Percentiles rank a stretch among this genome's conserved stretches.
Conservation (phyloP, 1,140 invertebrate genomes). For the Littorina saxatilis region DNA sequence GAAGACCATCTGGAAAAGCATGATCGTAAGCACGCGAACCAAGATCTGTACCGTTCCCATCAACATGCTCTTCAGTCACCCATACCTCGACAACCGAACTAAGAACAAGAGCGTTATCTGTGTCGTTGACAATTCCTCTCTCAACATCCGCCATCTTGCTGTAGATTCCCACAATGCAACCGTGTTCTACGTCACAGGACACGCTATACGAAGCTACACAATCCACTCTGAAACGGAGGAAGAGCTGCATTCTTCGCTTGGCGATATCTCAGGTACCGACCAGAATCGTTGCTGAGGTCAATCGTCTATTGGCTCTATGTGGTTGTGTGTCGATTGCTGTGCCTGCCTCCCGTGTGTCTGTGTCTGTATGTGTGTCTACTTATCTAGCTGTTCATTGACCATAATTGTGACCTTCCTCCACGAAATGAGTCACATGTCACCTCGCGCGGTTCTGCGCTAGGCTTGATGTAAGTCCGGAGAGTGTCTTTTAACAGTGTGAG, state of each 20-base stretch:
- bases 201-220: not conserved
- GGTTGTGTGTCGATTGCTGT: not conserved
- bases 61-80: constrained; percentile 9
- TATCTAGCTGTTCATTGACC: no score
- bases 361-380: no score
- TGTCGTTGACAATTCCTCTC: not conserved
- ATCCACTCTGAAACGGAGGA: constrained; percentile 1
- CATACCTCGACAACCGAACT: not conserved
- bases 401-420: no score
- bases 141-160: not conserved
- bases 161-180: not conserved
- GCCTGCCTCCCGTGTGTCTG: no score
- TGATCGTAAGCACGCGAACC: not conserved
- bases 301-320: not conserved
- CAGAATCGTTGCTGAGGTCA: not conserved
- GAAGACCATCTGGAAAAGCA: not conserved
- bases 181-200: not conserved
- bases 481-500: no score
- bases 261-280: not conserved
- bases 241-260: not conserved
- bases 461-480: no score
- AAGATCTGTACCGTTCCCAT: not conserved
- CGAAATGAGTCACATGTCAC: no score
- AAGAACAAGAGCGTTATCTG: not conserved
- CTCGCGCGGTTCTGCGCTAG: no score